Percentiles rank a stretch among this genome's conserved stretches.
Conservation (phyloP, 2,113 vertebrate genomes). For the Grallaria varia region DNA sequence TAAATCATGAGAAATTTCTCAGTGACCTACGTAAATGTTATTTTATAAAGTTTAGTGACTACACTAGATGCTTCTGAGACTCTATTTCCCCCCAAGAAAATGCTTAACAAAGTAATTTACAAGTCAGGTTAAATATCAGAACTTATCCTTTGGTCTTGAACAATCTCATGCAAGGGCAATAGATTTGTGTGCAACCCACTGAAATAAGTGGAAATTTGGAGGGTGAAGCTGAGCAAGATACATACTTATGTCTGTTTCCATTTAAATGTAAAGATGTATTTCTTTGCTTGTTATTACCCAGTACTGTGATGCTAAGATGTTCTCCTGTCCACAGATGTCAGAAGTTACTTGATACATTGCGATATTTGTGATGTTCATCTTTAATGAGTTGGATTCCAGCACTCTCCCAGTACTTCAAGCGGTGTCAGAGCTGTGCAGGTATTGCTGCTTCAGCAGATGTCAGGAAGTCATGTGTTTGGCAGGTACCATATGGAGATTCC, state of each 20-base stretch:
- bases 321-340: neutral
- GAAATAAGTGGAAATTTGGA: neutral
- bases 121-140: neutral
- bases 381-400: neutral
- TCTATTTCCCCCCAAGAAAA: neutral
- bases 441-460: conserved; percentile 10
- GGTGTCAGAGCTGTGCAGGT: neutral
- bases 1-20: neutral
- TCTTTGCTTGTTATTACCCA: neutral
- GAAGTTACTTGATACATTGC: neutral
- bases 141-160: neutral
- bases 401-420: neutral
- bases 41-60: neutral
- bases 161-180: neutral
- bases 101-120: neutral
- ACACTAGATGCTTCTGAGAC: neutral
- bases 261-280: neutral
- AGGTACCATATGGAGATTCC: neutral
- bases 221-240: neutral
- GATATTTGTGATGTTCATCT: neutral
- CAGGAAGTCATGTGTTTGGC: neutral
- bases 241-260: neutral
- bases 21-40: neutral
- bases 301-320: rapidly evolving
- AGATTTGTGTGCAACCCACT: neutral